Base-by-base conservation (phyloP, 2,888 invertebrate species). In the Meta bourneti region DNA sequence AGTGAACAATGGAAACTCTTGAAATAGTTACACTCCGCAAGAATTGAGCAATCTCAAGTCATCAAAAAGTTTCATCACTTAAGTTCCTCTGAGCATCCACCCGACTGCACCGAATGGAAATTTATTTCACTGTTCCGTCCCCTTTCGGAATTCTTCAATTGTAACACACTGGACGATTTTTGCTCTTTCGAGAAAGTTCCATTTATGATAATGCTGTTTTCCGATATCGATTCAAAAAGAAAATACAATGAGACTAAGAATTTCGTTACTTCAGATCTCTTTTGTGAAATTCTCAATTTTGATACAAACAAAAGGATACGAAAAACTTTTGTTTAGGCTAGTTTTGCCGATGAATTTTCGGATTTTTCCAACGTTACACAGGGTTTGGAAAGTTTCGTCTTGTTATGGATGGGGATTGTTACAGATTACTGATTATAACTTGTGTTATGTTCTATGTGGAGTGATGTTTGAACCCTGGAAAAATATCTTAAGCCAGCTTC, bases 161-260 rank as follows among this genome's bases (percentile, higher is more conserved):
- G n/a, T 48, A 71, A 82, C 71, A 82, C 71, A 72, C 70, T 72
- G 51, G 82, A 72, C 51, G 20, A 20, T 82, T 82, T 82, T 72
- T 82, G 51, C 52, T 52, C 71, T 82, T 52, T 72, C 52, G 52
- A n/a, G 69, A 72, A 72, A 72, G 72, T 72, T 34, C 72, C 34
- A 72, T 34, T 72, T 61, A 61, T 61, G 61, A 61, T 61, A 61
- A 61, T 61, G 61, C 61, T 16, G 61, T 61, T 61, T 61, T 16
- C 61, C 61, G 13, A 16, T 16, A 16, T 16, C 16, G 13, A 61
- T 61, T 61, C 61, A 61, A 61, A 61, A 61, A 61, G 61, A 61
- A 61, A 61, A 61, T 61, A 16, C 61, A 61, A 61, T 61, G 13
- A 11, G 61, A 16, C 61, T 61, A 16, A 61, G 16, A 61, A 61